Evolutionary conservation across 2,113 vertebrate species (phyloP).

Genomic region (Brachirus orientalis): DNA sequence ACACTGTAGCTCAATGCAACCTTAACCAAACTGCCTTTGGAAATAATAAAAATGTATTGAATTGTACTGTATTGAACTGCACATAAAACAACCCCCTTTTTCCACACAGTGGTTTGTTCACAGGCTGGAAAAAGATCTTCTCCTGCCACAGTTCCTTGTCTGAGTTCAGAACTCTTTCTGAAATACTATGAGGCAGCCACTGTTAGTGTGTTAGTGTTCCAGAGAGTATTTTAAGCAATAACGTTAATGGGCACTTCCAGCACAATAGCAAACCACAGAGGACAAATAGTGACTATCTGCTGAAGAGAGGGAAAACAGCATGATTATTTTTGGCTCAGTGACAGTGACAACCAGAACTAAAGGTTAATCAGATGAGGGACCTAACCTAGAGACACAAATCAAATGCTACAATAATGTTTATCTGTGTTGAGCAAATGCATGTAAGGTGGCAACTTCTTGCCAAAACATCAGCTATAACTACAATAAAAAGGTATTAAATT

Average conservation of each 20-base stretch:
- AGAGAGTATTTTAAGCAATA: background rate
- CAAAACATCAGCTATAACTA: background rate
- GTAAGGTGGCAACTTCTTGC: background rate
- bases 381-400: background rate
- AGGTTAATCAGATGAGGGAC: background rate
- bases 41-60: too few relatives aligned
- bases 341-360: too few relatives aligned
- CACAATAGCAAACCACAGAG: background rate
- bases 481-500: background rate
- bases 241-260: conserved; percentile 1
- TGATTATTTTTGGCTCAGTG: background rate
- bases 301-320: conserved; percentile 1
- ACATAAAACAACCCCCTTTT: background rate
- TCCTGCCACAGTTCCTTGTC: background rate
- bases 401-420: background rate
- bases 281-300: background rate
- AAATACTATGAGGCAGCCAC: conserved; percentile 5
- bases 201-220: background rate
- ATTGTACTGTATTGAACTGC: too few relatives aligned
- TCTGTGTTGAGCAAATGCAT: background rate
- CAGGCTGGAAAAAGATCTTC: background rate
- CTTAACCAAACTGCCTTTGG: too few relatives aligned
- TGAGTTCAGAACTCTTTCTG: background rate
- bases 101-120: background rate
- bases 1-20: too few relatives aligned